Percentiles rank a stretch among this genome's conserved stretches.
Conservation (phyloP, 2,888 invertebrate genomes). For the Epiblema foenella region DNA sequence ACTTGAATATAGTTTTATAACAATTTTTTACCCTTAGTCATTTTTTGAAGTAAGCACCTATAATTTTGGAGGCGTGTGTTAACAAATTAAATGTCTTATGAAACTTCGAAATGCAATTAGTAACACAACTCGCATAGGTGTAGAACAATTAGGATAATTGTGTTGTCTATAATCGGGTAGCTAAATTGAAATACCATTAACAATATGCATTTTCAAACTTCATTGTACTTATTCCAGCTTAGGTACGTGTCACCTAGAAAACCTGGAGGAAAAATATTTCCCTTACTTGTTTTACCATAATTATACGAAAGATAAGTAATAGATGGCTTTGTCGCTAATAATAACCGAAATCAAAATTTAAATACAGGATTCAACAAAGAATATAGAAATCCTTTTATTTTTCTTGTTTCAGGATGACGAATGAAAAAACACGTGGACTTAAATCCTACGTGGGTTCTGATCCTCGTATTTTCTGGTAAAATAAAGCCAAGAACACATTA, state of each 20-base stretch:
- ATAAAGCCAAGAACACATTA: constrained; percentile 24
- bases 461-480: background rate
- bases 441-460: background rate
- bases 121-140: background rate
- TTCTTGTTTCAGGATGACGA: no score
- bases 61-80: background rate
- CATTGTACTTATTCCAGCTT: background rate
- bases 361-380: no score
- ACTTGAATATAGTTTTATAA: background rate
- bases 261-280: no score
- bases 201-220: background rate
- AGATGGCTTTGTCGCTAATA: no score
- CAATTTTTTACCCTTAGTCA: no score
- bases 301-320: no score
- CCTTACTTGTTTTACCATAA: no score
- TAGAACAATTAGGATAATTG: background rate
- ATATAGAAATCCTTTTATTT: no score
- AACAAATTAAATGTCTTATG: background rate
- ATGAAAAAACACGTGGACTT: background rate
- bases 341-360: no score
- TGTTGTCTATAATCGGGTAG: background rate
- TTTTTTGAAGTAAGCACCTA: background rate
- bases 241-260: background rate
- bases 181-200: background rate
- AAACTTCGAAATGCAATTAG: background rate